A percentile compares a stretch with the other conserved stretches of the same genome.
These are phyloP conservation scores for Haliclona indistincta DNA, from an alignment of 37 sponge, comb jelly and placozoan species.

Conservation along the genomic window DNA sequence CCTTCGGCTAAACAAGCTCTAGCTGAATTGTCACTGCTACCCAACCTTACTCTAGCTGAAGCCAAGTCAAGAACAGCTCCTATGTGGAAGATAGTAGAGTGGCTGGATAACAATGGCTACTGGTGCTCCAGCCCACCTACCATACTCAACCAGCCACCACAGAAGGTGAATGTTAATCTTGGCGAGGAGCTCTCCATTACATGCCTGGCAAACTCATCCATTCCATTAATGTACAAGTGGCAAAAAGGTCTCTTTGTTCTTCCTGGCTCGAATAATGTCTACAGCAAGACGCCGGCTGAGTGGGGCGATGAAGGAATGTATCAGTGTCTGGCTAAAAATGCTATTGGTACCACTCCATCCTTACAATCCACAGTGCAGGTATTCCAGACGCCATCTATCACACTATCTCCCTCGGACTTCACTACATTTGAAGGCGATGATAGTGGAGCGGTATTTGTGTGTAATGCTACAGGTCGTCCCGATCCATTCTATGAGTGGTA, in stretches of 20 bases:
- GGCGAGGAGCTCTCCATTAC: not conserved
- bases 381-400: constrained; percentile 10
- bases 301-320: constrained; percentile 17
- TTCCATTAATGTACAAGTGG: constrained; percentile 17
- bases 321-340: constrained; percentile 13
- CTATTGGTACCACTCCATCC: constrained; percentile 5
- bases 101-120: not conserved
- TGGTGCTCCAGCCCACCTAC: constrained; percentile 33
- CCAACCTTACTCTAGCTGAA: not conserved
- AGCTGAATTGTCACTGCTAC: not conserved
- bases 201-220: constrained; percentile 8
- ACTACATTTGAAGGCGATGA: constrained; percentile 3
- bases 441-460: constrained; percentile 30
- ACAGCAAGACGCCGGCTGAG: not conserved
- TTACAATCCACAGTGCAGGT: constrained; percentile 9
- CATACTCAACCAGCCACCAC: constrained; percentile 5
- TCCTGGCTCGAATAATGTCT: not conserved
- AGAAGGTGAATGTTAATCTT: not conserved
- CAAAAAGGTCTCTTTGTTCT: constrained; percentile 15
- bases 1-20: not conserved
- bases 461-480: constrained; percentile 31
- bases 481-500: constrained; percentile 37
- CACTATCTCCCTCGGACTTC: not conserved
- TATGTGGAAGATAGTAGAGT: not conserved
- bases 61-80: not conserved